Percentiles rank a stretch among this genome's conserved stretches.
phyloP scores from a whole-genome alignment of 2,113 vertebrate species.

The Cnemophilus loriae region DNA sequence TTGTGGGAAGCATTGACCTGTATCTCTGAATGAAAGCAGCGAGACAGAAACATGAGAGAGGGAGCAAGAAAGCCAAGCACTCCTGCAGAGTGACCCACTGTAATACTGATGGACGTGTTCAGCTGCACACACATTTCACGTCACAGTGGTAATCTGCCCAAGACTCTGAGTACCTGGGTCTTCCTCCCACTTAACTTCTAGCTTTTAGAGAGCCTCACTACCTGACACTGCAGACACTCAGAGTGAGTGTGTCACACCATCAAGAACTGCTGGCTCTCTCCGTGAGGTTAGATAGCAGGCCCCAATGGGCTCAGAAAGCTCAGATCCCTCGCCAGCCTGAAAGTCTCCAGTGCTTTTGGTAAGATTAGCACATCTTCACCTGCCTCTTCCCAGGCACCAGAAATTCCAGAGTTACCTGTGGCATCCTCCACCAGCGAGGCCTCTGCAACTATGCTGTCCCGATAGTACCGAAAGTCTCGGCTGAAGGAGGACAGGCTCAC shows the following conservation, averaged over 20 bases:
- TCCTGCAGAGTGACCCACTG: not conserved
- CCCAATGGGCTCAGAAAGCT: not conserved
- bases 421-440: constrained; percentile 43
- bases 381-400: not conserved
- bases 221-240: not conserved
- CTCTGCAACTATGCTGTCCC: constrained; percentile 1
- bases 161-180: not conserved
- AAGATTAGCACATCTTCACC: not conserved
- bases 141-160: not conserved
- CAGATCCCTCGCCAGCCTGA: not conserved
- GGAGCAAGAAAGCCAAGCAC: not conserved
- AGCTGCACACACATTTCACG: not conserved
- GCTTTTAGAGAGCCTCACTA: not conserved
- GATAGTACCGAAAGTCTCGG: constrained; percentile 4
- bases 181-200: not conserved
- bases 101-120: not conserved
- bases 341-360: not conserved
- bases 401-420: constrained; percentile 49
- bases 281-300: not conserved
- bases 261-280: not conserved
- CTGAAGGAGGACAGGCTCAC: constrained; percentile 60
- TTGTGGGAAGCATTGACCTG: constrained; percentile 18
- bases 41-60: not conserved
- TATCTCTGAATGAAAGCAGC: constrained; percentile 4
- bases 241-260: fast-evolving